Conservation (phyloP, 2,888 invertebrate species). For the Anarsia innoxiella region DNA sequence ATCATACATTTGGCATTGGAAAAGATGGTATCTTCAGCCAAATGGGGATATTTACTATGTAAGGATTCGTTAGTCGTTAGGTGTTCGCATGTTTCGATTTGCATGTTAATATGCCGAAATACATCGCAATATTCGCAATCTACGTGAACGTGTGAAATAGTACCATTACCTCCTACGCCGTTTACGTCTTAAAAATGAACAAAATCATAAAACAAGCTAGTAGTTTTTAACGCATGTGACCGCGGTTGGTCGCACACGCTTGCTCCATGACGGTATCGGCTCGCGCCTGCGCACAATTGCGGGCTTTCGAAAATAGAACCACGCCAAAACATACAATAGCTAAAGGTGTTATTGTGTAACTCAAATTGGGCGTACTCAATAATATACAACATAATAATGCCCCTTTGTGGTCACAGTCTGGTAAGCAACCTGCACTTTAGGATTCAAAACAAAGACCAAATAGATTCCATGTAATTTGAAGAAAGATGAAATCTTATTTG, state of each 20-base stretch:
- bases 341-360: slow-evolving; percentile 30
- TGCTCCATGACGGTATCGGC: slow-evolving; percentile 42
- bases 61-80: no score
- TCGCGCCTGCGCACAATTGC: slow-evolving; percentile 35
- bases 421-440: slow-evolving; percentile 6
- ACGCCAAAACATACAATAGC: slow-evolving; percentile 23
- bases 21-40: no score
- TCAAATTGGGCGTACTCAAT: slow-evolving; percentile 22
- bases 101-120: no score
- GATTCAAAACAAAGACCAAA: slow-evolving; percentile 1
- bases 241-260: slow-evolving; percentile 48
- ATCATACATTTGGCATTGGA: no score
- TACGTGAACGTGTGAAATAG: no score
- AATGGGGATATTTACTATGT: no score
- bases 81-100: no score
- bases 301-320: slow-evolving; percentile 45
- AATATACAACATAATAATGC: slow-evolving; percentile 4
- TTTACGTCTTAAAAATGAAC: no score
- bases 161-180: no score
- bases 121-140: no score
- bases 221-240: slow-evolving; percentile 31
- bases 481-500: no score
- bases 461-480: slow-evolving; percentile 3
- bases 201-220: no score
- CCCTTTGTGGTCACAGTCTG: slow-evolving; percentile 18